Base-by-base conservation (phyloP, 1,140 invertebrate species). In the Campodea augens region DNA sequence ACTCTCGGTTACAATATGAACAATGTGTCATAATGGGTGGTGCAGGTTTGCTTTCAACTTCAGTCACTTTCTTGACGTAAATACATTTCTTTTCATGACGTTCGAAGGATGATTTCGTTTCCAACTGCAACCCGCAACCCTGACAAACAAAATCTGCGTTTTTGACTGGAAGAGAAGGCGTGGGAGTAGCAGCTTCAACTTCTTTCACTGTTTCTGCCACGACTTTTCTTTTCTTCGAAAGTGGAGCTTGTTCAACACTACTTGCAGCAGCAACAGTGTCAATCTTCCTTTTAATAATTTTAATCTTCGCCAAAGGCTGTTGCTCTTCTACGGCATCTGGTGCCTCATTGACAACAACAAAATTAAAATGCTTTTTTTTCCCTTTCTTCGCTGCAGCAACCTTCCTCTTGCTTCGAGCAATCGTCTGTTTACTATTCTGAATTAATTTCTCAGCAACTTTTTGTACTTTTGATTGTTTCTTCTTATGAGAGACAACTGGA, bases 31-130 rank as follows among this genome's bases (percentile, higher is more conserved):
- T n/a, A n/a, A n/a, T n/a, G n/a, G n/a, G n/a, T 1, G 12, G 15
- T 12, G 27, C 25, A 3, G 19, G 19, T 22, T 19, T 23, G 27
- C 37, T 38, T 38, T 29, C 21, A 5, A 18, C 5, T 21, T 41
- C 19, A 5, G 19, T 19, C 43, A 45, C 12, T 20, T 38, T 12
- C 19, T 21, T 29, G 4, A 20, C 19, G 18, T 36, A 45, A 10
- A 38, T 32, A n/a, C 43, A 45, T 32, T 45, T 45, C 22, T 45
- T 45, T 1, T 32, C 43, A 45, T 45, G 43, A 5, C 43, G 27
- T 3, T 45, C 32, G 21, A 18, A 45, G 7, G 43, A 20, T n/a
- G 43, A 45, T 2, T 19, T 29, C n/a, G 25, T 45, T 18, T 45
- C 43, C 15, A 45, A 45, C 21, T 36, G 24, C 22, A 32, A 13